Percentiles rank a stretch among this genome's conserved stretches.
Conservation (phyloP, 2,888 invertebrate species). For the Tenthredo livida region DNA sequence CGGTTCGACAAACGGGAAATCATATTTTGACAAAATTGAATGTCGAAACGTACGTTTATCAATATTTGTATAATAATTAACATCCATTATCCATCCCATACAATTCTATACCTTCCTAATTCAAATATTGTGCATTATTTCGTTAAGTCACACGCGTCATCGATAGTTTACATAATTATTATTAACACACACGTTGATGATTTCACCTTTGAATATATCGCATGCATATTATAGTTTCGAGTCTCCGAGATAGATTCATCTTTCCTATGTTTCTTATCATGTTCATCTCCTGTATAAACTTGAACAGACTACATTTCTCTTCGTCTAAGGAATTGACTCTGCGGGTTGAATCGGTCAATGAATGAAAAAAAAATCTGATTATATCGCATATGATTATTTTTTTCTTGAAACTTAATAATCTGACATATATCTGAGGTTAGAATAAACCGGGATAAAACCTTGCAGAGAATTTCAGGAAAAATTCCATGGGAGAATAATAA, state of each 20-base stretch:
- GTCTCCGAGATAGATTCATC: not conserved
- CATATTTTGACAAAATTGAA: not conserved
- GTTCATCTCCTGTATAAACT: not conserved
- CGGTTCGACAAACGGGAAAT: not conserved
- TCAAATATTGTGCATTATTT: not conserved
- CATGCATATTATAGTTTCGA: not conserved
- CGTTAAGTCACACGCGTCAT: not conserved
- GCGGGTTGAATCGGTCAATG: not conserved
- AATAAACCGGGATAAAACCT: no score
- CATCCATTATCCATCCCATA: not conserved
- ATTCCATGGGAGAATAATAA: no score
- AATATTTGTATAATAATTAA: not conserved
- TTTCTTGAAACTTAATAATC: no score
- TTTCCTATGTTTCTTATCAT: constrained; percentile 1
- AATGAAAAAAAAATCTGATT: no score
- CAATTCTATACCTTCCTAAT: not conserved
- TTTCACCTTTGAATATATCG: not conserved
- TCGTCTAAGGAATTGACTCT: not conserved
- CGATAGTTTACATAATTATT: not conserved
- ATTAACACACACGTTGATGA: not conserved
- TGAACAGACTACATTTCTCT: not conserved
- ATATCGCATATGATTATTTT: no score
- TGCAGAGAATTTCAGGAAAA: no score
- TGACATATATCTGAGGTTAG: no score
- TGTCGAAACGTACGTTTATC: not conserved